Evolutionary conservation across 2,113 vertebrate genomes (phyloP), one percentile per base, ranked within the genome.

Genomic region (Hippocampus zosterae): DNA sequence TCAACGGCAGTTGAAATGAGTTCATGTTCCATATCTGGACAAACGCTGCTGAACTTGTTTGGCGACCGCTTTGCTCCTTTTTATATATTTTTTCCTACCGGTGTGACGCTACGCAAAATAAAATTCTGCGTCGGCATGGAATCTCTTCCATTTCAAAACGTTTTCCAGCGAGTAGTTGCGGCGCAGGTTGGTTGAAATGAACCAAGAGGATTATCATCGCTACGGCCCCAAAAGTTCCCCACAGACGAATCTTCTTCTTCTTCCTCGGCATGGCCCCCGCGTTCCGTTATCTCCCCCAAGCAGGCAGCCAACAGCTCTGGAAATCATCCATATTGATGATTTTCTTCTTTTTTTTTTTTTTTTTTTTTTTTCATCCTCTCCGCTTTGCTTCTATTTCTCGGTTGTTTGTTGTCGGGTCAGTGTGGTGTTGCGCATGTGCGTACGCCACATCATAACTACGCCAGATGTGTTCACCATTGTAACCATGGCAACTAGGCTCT

Each of bases 381-480:
- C 12, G n/a, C 3, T 48, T 65, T 71, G 61, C n/a, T 70, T 68
- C 52, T 70, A 65, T 71, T 68, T 79, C 65, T 60, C 67, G 55
- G 29, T 59, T 61, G 67, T 44, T 56, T 48, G 33, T 53, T 65
- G 72, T 70, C 61, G 69, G 40, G 33, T 63, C 44, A 10, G 40
- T n/a, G 52, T 15, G 67, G n/a, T n/a, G n/a, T n/a, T 62, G 68
- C 59, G 61, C 75, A 69, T 84, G 79, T 69, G 76, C 62, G 41
- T 12, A 8, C 13, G 67, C 65, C 64, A 70, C 60, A 90, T 85
- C 63, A 48, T 23, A 82, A 83, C 75, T 76, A 78, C 83, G 85
- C 84, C 87, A 91, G 89, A 92, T 91, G 90, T 90, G 87, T 89
- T 88, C 89, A 88, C 86, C 88, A 88, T 86, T 84, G 88, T 88